phyloP scores from a whole-genome alignment of 2,888 invertebrate genomes.

The Lymantria dispar region DNA sequence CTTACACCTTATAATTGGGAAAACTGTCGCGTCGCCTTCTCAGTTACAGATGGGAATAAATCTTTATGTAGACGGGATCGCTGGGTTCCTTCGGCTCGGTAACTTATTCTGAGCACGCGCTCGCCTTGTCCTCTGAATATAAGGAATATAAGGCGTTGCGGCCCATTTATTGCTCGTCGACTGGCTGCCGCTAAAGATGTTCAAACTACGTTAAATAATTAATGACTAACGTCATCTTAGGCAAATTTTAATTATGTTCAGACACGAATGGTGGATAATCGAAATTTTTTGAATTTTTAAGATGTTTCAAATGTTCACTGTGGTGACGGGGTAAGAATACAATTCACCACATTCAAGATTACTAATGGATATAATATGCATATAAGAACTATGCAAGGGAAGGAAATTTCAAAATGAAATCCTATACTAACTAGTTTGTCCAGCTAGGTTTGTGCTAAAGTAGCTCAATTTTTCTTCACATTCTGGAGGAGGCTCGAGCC shows the following conservation, averaged over 20 bases:
- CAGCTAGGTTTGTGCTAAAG: too few relatives aligned
- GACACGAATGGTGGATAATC: conserved; percentile 33
- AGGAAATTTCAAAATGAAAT: too few relatives aligned
- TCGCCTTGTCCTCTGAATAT: conserved; percentile 76
- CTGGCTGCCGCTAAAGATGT: conserved; percentile 58
- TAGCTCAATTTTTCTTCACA: too few relatives aligned
- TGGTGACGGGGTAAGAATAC: too few relatives aligned
- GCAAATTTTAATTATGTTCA: conserved; percentile 67
- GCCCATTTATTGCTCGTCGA: conserved; percentile 74
- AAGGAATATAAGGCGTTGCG: conserved; percentile 68
- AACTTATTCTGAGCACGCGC: conserved; percentile 74
- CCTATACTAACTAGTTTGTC: too few relatives aligned
- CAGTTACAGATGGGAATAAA: conserved; percentile 81
- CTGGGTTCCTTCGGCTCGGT: conserved; percentile 45
- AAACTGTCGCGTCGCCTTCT: conserved; percentile 74
- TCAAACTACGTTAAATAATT: conserved; percentile 72
- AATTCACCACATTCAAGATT: too few relatives aligned
- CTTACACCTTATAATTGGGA: conserved; percentile 79
- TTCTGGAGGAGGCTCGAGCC: too few relatives aligned
- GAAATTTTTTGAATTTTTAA: too few relatives aligned
- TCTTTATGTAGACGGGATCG: conserved; percentile 77
- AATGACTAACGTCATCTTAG: conserved; percentile 61
- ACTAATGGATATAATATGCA: too few relatives aligned
- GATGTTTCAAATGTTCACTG: too few relatives aligned
- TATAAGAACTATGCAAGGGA: too few relatives aligned